Percentiles rank a stretch among this genome's conserved stretches.
These are phyloP conservation scores for Ischnura elegans DNA, from an alignment of 2,888 invertebrate species.

Conservation along the genomic window DNA sequence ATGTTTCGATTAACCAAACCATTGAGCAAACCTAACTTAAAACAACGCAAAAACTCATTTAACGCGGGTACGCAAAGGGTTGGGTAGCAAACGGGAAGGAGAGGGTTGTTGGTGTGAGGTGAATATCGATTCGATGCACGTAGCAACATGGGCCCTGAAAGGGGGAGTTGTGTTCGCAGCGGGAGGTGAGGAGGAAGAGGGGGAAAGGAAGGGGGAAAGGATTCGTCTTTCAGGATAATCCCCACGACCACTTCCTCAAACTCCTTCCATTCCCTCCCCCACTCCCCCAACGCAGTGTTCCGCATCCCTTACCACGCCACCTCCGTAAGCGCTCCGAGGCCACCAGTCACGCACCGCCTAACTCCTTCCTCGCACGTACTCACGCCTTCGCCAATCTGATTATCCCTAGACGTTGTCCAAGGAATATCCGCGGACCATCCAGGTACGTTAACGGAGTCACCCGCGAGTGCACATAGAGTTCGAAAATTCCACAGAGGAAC, in stretches of 20 bases:
- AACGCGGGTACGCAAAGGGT: background rate
- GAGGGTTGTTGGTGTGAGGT: constrained; percentile 36
- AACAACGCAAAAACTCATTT: too few species aligned
- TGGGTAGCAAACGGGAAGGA: background rate
- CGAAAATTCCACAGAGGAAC: too few species aligned
- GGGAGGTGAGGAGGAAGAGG: constrained; percentile 45
- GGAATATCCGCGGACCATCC: too few species aligned
- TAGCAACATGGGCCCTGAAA: constrained; percentile 37
- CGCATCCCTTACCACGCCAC: background rate
- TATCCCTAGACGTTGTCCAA: too few species aligned
- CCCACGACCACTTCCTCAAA: background rate
- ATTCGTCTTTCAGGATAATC: background rate
- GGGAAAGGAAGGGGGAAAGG: constrained; percentile 52
- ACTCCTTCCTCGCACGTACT: too few species aligned
- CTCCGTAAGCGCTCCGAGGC: background rate
- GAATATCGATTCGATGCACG: background rate
- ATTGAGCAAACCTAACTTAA: too few species aligned
- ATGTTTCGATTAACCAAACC: too few species aligned
- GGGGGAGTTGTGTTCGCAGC: constrained; percentile 6
- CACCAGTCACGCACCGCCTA: too few species aligned
- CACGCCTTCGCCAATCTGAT: too few species aligned
- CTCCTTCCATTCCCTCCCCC: background rate
- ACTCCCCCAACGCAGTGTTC: background rate
- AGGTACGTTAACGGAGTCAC: too few species aligned
- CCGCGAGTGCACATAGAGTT: too few species aligned